Evolutionary conservation across 2,797 vertebrate genomes (phyloP).

Genomic region (Lacerta bilineata): DNA sequence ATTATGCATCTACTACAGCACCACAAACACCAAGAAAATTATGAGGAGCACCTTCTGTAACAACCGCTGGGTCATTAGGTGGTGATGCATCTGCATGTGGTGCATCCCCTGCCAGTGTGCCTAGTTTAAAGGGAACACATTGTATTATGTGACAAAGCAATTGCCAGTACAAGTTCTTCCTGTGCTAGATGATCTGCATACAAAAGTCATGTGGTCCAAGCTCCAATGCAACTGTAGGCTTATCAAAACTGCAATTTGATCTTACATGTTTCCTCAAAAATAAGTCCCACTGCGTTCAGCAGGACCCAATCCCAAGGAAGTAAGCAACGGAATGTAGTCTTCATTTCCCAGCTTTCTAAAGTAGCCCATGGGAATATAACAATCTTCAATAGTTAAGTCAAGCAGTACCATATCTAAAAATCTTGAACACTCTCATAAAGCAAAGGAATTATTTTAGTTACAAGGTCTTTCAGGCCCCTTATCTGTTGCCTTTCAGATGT

Average conservation of each 20-base stretch:
- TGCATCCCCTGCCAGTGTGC: neutral
- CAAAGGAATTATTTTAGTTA: neutral
- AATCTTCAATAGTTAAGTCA: too few species aligned
- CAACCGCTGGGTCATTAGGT: neutral
- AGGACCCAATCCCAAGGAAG: neutral
- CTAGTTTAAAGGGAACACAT: neutral
- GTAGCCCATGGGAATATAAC: neutral
- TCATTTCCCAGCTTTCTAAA: neutral
- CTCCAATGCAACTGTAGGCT: neutral
- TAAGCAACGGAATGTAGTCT: neutral
- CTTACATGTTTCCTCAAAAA: neutral
- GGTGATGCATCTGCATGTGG: neutral
- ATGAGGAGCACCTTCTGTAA: neutral
- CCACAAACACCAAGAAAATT: neutral
- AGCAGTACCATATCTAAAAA: too few species aligned
- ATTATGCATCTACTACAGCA: neutral
- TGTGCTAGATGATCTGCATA: neutral
- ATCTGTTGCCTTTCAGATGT: too few species aligned
- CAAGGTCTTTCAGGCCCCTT: neutral
- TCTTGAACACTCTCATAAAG: neutral
- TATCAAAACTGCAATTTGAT: too few species aligned
- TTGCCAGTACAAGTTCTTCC: neutral
- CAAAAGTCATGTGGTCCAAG: neutral
- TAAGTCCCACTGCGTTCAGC: neutral
- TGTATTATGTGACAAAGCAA: neutral